These are phyloP conservation scores for Okamejei kenojei DNA, from an alignment of 2,797 vertebrate genomes.

Conservation along the genomic window DNA sequence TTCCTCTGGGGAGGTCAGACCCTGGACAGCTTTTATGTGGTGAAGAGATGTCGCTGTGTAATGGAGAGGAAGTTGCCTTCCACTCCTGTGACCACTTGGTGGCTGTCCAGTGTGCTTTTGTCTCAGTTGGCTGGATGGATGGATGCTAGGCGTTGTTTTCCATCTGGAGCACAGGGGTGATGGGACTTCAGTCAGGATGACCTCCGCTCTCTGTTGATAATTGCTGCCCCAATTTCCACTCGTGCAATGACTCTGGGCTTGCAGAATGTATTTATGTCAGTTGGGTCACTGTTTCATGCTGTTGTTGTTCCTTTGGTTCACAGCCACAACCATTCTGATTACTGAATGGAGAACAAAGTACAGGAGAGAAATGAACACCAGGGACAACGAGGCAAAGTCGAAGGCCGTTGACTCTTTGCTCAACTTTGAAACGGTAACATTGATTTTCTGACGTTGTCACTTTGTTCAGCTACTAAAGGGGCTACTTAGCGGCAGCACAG, in stretches of 20 bases:
- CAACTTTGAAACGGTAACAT: constrained; percentile 88
- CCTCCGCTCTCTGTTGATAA: too few relatives aligned
- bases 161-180: too few relatives aligned
- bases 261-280: neutral
- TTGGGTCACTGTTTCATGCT: neutral
- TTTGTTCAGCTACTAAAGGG: neutral
- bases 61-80: too few relatives aligned
- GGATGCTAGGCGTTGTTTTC: too few relatives aligned
- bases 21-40: too few relatives aligned
- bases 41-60: too few relatives aligned
- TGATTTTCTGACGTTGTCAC: neutral
- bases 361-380: constrained; percentile 81
- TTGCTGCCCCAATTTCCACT: neutral
- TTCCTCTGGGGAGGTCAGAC: too few relatives aligned
- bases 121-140: too few relatives aligned
- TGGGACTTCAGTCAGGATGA: too few relatives aligned
- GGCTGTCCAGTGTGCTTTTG: too few relatives aligned
- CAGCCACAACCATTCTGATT: constrained; percentile 85
- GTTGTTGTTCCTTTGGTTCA: neutral
- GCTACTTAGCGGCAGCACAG: too few relatives aligned
- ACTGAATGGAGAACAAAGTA: constrained; percentile 95
- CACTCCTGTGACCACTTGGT: too few relatives aligned
- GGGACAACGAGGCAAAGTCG: constrained; percentile 80
- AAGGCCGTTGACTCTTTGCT: constrained; percentile 87
- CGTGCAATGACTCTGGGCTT: neutral